Conservation (phyloP, 2,113 vertebrate species). For the Orientallactaga bullata region DNA sequence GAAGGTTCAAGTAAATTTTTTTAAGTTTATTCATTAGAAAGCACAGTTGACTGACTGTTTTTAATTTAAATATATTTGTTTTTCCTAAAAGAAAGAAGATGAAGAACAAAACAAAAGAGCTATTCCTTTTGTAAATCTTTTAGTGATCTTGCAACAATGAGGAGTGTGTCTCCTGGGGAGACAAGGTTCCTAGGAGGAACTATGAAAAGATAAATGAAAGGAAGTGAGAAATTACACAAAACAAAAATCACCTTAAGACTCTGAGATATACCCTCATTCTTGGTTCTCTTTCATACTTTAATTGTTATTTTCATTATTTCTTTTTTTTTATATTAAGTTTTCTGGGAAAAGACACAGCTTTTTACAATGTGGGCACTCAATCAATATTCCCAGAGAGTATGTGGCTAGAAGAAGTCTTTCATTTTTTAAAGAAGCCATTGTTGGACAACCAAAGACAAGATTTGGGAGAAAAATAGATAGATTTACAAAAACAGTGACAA, state of each 20-base stretch:
- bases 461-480: background rate
- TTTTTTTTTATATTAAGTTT: conserved; percentile 49
- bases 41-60: conserved; percentile 11
- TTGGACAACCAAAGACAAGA: conserved; percentile 25
- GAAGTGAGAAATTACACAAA: conserved; percentile 17
- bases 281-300: conserved; percentile 59
- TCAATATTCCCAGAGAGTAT: conserved; percentile 45
- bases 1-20: conserved; percentile 43
- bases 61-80: conserved; percentile 65
- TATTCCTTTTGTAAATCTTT: conserved; percentile 60
- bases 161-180: conserved; percentile 37
- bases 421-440: conserved; percentile 23
- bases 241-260: conserved; percentile 31
- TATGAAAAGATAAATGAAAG: conserved; percentile 43
- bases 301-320: conserved; percentile 58
- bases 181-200: background rate
- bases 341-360: conserved; percentile 56
- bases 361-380: conserved; percentile 9
- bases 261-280: conserved; percentile 25
- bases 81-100: conserved; percentile 53
- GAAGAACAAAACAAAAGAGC: conserved; percentile 61
- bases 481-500: background rate
- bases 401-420: background rate
- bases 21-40: too few relatives aligned
- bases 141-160: conserved; percentile 34